Base-by-base conservation (phyloP, 2,797 vertebrate genomes). In the Argyrosomus regius region DNA sequence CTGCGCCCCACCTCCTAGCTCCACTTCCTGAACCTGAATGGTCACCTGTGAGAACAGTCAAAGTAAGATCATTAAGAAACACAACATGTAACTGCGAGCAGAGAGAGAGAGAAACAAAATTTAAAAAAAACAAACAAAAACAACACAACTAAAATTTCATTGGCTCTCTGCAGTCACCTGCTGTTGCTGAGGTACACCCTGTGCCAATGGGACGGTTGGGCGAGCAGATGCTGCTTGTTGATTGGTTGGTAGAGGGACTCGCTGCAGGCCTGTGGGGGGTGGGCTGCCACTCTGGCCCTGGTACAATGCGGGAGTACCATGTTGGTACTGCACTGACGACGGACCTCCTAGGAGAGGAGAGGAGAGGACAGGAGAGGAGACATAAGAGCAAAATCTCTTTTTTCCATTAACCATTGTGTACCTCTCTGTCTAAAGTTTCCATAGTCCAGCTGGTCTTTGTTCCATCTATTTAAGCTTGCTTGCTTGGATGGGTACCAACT, bases 11-110 rank as follows among this genome's bases (percentile, higher is more conserved):
- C 85, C 93, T 80, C 89, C 94, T 6, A 94, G 95, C 26, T 97
- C 95, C 0, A 97, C 96, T 72, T 99, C 98, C 92, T 98, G 98
- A 60, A 99, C 96, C 88, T 98, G 98, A 92, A 99, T 97, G 83
- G 97, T 97, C 91, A 98, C 96, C 91, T 96, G 94, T 82, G 93
- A 31, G 28, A 88, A 78, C 4, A 31, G 35, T 53, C 94, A 91
- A 35, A 4, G 5, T 12, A 13, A 41, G 31, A 43, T 9, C 10
- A 43, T 56, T 41, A 39, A 28, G 22, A 43, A 56, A 52, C 16
- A 14, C 53, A 18, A 66, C 16, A 67, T 8, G 5, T 3, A 57
- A 28, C 9, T 8, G 41, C 24, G 3, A 18, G 3, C 10, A 43
- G 49, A 61, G 11, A 61, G 1, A 61, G 1, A 8, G 31, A 35